Base-by-base conservation (phyloP, 2,113 vertebrate genomes). In the Prionailurus bengalensis region DNA sequence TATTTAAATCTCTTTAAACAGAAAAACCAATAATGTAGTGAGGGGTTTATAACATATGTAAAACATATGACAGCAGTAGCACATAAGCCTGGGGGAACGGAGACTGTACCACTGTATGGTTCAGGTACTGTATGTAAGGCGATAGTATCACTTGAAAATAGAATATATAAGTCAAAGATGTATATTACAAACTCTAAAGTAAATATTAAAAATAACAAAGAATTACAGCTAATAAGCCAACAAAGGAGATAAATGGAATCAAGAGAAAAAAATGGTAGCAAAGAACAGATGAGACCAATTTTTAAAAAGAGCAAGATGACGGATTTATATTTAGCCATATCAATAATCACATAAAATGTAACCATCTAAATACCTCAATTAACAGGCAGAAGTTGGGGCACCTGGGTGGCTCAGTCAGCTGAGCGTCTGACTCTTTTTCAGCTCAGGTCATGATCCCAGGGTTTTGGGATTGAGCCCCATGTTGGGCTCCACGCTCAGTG, bases 1-100 rank as follows among this genome's bases (percentile, higher is more conserved):
- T 78, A 91, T 17, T 85, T 91, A 78, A 95, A 85, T 76, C 14
- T 76, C 11, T 89, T 83, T 51, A 70, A 70, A 81, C 48, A 93
- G 76, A 80, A 9, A 88, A 53, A 36, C 0, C 27, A 78, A 78
- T 66, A 86, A 36, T 27, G 7, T 55, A 70, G 27, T 14, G 5
- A 25, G 61, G 27, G 27, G 36, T 66, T 87, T 58, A 93, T 81
- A 80, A 51, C 33, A 92, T 19, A 65, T 12, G 36, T 42, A 82
- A 94, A 88, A 80, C 12, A 61, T 27, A 61, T n/a, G 42, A 19
- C 39, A 53, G 48, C 17, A 86, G 10, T 4, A 87, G 48, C 31
- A 71, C 11, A 89, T 5, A 73, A 61, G 39, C 53, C 76, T 10
- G 51, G 68, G 33, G 76, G 21, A 79, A 58, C 25, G 10, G 55